Conservation (phyloP, 2,888 invertebrate genomes). For the Agrochola lychnidis region DNA sequence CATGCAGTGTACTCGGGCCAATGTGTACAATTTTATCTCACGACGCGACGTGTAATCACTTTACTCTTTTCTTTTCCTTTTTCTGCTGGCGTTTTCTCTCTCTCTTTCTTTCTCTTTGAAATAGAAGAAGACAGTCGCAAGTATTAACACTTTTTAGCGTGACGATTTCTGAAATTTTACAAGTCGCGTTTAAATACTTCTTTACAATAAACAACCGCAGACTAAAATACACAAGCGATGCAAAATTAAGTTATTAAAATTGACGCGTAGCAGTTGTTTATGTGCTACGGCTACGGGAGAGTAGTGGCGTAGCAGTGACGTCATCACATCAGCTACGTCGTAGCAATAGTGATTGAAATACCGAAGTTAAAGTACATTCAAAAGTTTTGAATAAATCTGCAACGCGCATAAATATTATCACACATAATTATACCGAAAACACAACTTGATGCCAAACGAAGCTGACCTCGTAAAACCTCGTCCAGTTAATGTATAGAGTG, state of each 20-base stretch:
- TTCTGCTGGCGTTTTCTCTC: too few species aligned
- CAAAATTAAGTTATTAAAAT: slow-evolving; percentile 18
- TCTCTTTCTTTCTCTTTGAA: too few species aligned
- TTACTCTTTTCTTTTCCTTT: too few species aligned
- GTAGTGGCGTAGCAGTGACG: slow-evolving; percentile 15
- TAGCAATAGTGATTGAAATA: slow-evolving; percentile 15
- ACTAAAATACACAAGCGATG: neutral
- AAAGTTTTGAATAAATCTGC: slow-evolving; percentile 30
- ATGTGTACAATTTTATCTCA: too few species aligned
- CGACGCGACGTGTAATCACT: too few species aligned
- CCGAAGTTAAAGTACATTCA: neutral
- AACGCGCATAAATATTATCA: slow-evolving; percentile 33
- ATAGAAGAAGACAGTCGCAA: too few species aligned
- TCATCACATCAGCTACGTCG: slow-evolving; percentile 19
- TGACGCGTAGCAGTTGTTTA: slow-evolving; percentile 5
- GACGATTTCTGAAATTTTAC: too few species aligned
- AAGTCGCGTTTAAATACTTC: too few species aligned
- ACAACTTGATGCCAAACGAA: slow-evolving; percentile 39
- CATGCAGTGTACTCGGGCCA: too few species aligned
- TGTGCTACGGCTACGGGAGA: slow-evolving; percentile 1
- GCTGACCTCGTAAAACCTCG: slow-evolving; percentile 55
- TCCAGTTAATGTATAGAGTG: slow-evolving; percentile 48
- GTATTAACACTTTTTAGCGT: too few species aligned
- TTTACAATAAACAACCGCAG: neutral
- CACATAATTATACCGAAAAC: slow-evolving; percentile 45